A percentile compares a stretch with the other conserved stretches of the same genome.
phyloP scores from a whole-genome alignment of 2,888 invertebrate genomes.

The Lampropteryx suffumata region DNA sequence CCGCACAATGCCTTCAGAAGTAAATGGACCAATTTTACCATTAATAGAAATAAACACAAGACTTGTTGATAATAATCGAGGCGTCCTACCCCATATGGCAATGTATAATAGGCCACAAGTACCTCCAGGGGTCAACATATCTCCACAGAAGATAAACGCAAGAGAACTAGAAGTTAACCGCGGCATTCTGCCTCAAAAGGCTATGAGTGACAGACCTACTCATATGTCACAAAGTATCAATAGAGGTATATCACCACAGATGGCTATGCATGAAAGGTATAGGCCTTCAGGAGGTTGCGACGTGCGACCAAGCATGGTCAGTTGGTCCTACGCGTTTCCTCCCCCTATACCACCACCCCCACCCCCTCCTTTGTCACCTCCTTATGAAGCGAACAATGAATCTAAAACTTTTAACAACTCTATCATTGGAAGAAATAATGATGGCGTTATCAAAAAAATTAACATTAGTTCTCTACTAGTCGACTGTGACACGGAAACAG shows the following conservation, averaged over 20 bases:
- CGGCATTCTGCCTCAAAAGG: too few relatives aligned
- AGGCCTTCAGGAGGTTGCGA: constrained; percentile 5
- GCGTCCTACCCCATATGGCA: too few relatives aligned
- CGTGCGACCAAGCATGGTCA: not conserved
- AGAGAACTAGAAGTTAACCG: too few relatives aligned
- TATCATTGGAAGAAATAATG: constrained; percentile 35
- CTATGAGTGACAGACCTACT: too few relatives aligned
- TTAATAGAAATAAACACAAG: not conserved
- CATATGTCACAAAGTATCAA: not conserved
- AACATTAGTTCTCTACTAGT: constrained; percentile 16
- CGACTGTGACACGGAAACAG: not conserved
- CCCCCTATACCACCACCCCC: constrained; percentile 21
- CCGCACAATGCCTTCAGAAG: not conserved
- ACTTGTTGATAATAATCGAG: too few relatives aligned
- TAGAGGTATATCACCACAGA: not conserved
- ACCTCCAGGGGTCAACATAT: too few relatives aligned
- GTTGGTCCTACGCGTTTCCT: constrained; percentile 15
- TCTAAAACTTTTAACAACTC: constrained; percentile 10
- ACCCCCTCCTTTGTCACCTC: constrained; percentile 14
- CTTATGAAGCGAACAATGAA: not conserved
- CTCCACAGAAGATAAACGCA: too few relatives aligned
- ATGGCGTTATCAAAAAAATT: constrained; percentile 37
- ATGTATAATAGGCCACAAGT: too few relatives aligned
- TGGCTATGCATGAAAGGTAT: not conserved
- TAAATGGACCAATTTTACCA: not conserved